Percentiles rank a stretch among this genome's conserved stretches.
Conservation (phyloP, 1,140 invertebrate species). For the Danaus melanippus region DNA sequence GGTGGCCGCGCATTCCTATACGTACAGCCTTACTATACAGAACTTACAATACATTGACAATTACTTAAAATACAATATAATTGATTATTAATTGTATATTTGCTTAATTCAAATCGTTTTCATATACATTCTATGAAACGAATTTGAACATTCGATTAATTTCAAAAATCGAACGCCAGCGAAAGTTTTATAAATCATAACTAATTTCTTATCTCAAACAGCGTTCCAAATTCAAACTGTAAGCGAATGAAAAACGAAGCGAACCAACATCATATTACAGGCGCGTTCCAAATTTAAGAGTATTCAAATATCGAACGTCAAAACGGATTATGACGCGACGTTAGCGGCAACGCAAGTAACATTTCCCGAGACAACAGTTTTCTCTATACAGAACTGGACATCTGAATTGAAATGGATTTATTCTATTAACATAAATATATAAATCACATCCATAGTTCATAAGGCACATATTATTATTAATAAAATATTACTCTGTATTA, state of each 20-base stretch:
- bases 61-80: too few species aligned
- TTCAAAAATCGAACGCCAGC: slow-evolving; percentile 37
- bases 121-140: too few species aligned
- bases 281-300: slow-evolving; percentile 62
- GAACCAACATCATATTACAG: slow-evolving; percentile 60
- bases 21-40: slow-evolving; percentile 9
- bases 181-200: slow-evolving; percentile 29
- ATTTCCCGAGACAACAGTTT: slow-evolving; percentile 20
- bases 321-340: slow-evolving; percentile 58
- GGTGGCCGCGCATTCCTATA: slow-evolving; percentile 13
- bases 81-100: too few species aligned
- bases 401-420: slow-evolving; percentile 43
- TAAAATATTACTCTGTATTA: slow-evolving; percentile 66
- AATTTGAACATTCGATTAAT: slow-evolving; percentile 13
- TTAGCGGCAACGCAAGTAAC: slow-evolving; percentile 22
- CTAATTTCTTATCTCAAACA: slow-evolving; percentile 51
- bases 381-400: slow-evolving; percentile 12
- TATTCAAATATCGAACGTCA: slow-evolving; percentile 64
- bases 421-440: slow-evolving; percentile 31
- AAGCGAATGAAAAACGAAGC: slow-evolving; percentile 68
- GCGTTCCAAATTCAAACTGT: slow-evolving; percentile 68
- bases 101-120: too few species aligned
- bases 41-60: too few species aligned
- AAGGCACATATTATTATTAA: slow-evolving; percentile 56
- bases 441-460: slow-evolving; percentile 32